Evolutionary conservation across 2,113 vertebrate species (phyloP).

Genomic region (Syngnathus typhle): DNA sequence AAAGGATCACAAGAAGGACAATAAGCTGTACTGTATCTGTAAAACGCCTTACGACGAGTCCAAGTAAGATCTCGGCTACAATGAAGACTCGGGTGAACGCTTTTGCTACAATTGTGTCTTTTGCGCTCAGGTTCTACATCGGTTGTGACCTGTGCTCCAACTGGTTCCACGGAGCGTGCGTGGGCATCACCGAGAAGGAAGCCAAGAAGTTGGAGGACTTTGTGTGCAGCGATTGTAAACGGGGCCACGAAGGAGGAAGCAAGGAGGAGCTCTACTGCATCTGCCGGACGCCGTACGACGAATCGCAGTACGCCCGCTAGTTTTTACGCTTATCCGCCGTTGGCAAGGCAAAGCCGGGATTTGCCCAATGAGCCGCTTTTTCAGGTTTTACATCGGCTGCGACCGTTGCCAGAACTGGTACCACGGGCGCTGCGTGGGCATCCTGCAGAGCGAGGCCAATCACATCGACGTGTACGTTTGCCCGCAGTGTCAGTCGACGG

Average conservation of each 20-base stretch:
- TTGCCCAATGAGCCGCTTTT: not conserved
- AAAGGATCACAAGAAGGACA: conserved; percentile 97
- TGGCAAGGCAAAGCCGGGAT: not conserved
- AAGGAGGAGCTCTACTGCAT: conserved; percentile 82
- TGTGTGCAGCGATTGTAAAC: conserved; percentile 97
- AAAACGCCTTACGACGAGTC: conserved; percentile 97
- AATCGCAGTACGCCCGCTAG: conserved; percentile 62
- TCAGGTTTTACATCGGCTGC: conserved; percentile 96
- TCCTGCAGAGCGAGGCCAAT: conserved; percentile 94
- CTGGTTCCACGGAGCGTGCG: conserved; percentile 98
- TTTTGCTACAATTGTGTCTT: not conserved
- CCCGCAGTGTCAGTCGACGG: conserved; percentile 96
- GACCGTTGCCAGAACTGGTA: conserved; percentile 99
- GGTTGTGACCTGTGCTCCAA: conserved; percentile 99
- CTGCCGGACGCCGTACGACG: conserved; percentile 73
- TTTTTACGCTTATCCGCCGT: no score
- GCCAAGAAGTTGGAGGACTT: conserved; percentile 99
- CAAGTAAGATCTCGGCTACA: conserved; percentile 75
- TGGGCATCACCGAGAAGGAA: conserved; percentile 98
- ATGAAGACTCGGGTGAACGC: not conserved
- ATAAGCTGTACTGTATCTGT: conserved; percentile 97
- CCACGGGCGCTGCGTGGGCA: conserved; percentile 96
- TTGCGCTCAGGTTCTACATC: conserved; percentile 91
- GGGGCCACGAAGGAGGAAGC: conserved; percentile 89
- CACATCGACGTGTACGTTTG: conserved; percentile 98